A percentile compares a stretch with the other conserved stretches of the same genome.
These are phyloP conservation scores for Notospermus geniculatus DNA, from an alignment of 1,140 invertebrate species.

Conservation along the genomic window DNA sequence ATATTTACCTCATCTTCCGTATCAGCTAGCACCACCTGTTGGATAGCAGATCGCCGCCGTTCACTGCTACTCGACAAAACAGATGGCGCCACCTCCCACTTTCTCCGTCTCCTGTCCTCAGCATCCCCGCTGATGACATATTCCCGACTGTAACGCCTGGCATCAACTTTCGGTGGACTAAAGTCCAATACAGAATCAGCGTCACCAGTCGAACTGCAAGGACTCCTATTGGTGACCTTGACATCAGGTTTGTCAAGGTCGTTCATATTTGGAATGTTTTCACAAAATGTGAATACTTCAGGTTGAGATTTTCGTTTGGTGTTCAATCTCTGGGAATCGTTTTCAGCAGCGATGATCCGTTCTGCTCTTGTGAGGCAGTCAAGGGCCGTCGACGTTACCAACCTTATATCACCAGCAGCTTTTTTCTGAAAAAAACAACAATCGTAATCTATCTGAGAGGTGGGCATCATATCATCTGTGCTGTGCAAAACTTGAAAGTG, in stretches of 20 bases:
- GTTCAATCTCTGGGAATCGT: not conserved
- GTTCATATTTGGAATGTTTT: no score
- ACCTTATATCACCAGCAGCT: constrained; percentile 33
- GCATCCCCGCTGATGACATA: constrained; percentile 21
- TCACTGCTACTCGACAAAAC: no score
- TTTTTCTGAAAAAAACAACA: constrained; percentile 31
- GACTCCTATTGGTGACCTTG: not conserved
- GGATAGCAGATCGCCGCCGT: no score
- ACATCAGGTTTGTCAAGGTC: not conserved
- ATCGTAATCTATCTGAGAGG: not conserved
- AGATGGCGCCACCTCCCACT: constrained; percentile 32
- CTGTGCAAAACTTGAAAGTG: not conserved
- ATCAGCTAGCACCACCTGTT: constrained; percentile 6
- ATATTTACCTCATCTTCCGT: constrained; percentile 20
- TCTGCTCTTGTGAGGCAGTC: constrained; percentile 35
- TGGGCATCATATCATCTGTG: not conserved
- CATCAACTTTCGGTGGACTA: constrained; percentile 28
- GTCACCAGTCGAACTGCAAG: not conserved
- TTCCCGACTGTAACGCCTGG: constrained; percentile 27
- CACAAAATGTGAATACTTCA: no score
- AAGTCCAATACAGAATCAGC: constrained; percentile 20
- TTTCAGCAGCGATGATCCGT: not conserved
- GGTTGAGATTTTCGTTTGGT: no score
- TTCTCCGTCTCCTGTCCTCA: constrained; percentile 5
- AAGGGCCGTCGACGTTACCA: constrained; percentile 34